A percentile compares a stretch with the other conserved stretches of the same genome.
phyloP scores from a whole-genome alignment of 2,888 invertebrate genomes.

The Celastrina argiolus region DNA sequence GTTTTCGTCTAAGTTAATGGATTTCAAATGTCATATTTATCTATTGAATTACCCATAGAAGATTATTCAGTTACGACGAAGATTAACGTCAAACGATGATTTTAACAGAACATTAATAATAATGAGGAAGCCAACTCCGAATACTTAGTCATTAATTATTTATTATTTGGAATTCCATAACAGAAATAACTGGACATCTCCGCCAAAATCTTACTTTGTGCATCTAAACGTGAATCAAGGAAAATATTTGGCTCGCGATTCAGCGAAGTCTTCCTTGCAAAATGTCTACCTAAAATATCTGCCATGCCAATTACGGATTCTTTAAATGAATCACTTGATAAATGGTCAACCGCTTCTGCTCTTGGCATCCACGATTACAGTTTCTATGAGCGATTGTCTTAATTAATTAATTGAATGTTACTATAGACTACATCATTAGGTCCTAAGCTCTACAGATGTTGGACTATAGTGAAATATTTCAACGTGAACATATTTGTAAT shows the following conservation, averaged over 20 bases:
- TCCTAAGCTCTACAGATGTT: slow-evolving; percentile 31
- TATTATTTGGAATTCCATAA: slow-evolving; percentile 17
- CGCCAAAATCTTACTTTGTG: slow-evolving; percentile 18
- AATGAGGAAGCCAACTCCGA: background rate
- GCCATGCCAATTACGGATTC: slow-evolving; percentile 49
- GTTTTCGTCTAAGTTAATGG: background rate
- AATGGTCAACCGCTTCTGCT: slow-evolving; percentile 24
- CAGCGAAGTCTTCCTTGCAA: slow-evolving; percentile 44
- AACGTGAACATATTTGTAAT: slow-evolving; percentile 26
- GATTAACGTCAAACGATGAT: background rate
- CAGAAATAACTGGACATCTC: slow-evolving; percentile 19
- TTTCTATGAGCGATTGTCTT: slow-evolving; percentile 22
- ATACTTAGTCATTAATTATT: slow-evolving; percentile 18
- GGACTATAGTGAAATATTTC: slow-evolving; percentile 27
- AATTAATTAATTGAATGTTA: slow-evolving; percentile 29
- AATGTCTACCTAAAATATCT: slow-evolving; percentile 44
- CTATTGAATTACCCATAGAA: background rate
- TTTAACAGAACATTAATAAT: slow-evolving; percentile 9
- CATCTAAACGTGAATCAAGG: slow-evolving; percentile 50
- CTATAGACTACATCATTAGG: slow-evolving; percentile 26
- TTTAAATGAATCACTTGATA: slow-evolving; percentile 42
- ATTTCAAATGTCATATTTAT: background rate
- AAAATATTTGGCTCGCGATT: slow-evolving; percentile 64
- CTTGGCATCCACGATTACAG: slow-evolving; percentile 27
- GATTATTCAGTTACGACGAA: background rate